Evolutionary conservation across 1,140 invertebrate genomes (phyloP).

Genomic region (Frieseomelitta varia): DNA sequence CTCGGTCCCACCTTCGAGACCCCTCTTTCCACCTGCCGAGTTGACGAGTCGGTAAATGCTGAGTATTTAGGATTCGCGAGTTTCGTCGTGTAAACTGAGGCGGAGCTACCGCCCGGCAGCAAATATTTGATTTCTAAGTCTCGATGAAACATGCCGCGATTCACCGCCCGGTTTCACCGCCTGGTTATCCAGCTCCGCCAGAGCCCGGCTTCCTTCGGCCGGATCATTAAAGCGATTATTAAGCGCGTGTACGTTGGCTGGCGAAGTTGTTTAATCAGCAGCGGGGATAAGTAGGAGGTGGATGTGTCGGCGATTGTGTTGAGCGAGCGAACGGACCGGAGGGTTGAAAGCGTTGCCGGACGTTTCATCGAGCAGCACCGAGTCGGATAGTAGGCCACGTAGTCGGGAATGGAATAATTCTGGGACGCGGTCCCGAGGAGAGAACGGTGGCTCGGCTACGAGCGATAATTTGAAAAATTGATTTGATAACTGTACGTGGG

Average conservation of each 20-base stretch:
- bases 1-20: not conserved
- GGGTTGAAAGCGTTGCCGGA: not conserved
- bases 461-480: not conserved
- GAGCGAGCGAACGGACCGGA: not conserved
- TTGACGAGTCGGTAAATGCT: conserved; percentile 67
- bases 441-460: not conserved
- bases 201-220: conserved; percentile 18
- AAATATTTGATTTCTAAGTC: conserved; percentile 72
- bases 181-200: not conserved
- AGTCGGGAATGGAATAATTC: not conserved
- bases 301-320: not conserved
- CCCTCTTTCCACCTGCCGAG: conserved; percentile 14
- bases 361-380: not conserved
- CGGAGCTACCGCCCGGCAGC: conserved; percentile 57
- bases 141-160: conserved; percentile 64
- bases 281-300: not conserved
- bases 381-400: too few species aligned
- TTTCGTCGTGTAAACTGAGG: conserved; percentile 66
- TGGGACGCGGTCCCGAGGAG: not conserved
- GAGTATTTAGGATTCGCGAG: conserved; percentile 70
- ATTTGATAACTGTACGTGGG: not conserved
- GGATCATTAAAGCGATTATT: conserved; percentile 66
- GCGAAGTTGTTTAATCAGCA: conserved; percentile 39
- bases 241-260: conserved; percentile 37
- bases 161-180: not conserved